Conservation (phyloP, 2,888 invertebrate species). For the Halictus quadricinctus region DNA sequence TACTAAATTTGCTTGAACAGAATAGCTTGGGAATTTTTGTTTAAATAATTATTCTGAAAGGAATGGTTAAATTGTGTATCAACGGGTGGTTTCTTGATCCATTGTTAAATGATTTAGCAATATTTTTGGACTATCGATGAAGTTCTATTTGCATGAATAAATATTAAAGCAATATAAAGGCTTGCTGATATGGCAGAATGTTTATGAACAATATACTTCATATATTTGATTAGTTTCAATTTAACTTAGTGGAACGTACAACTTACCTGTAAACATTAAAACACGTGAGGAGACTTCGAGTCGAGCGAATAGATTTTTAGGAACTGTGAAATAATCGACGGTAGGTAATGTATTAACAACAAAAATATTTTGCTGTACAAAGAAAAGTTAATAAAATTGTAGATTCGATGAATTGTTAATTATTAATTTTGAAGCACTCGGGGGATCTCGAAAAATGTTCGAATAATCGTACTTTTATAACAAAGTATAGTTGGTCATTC, state of each 20-base stretch:
- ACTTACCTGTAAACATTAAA: not conserved
- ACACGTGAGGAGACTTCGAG: not conserved
- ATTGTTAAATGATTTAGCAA: too few relatives aligned
- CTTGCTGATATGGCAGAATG: too few relatives aligned
- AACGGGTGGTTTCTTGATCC: too few relatives aligned
- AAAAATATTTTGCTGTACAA: not conserved
- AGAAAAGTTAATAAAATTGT: not conserved
- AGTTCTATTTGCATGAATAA: too few relatives aligned
- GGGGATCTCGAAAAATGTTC: not conserved
- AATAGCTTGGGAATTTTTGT: too few relatives aligned
- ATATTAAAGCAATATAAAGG: too few relatives aligned
- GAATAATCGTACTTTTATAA: not conserved
- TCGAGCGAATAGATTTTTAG: not conserved
- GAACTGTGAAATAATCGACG: not conserved
- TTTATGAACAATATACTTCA: too few relatives aligned
- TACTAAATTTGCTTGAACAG: too few relatives aligned
- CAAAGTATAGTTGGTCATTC: not conserved
- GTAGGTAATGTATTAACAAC: not conserved
- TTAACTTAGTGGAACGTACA: not conserved
- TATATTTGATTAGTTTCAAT: too few relatives aligned
- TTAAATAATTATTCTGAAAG: too few relatives aligned
- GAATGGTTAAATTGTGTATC: too few relatives aligned
- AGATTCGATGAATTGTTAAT: not conserved
- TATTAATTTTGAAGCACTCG: not conserved
- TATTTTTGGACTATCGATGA: too few relatives aligned